Evolutionary conservation across 2,797 vertebrate genomes (phyloP).

Genomic region (Dromococcyx pavoninus): DNA sequence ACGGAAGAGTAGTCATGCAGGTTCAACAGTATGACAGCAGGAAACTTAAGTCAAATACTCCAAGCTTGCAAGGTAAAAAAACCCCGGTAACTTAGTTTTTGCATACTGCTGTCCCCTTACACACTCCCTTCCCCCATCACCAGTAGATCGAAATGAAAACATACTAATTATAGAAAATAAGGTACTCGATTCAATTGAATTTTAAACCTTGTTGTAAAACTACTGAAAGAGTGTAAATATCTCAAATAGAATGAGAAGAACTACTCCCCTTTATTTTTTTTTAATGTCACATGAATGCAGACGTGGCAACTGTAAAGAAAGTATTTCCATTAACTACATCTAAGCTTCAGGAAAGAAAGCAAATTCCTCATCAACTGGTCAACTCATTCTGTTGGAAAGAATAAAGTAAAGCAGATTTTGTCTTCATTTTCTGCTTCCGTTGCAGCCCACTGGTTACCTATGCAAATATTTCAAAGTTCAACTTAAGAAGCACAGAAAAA

Average conservation of each 20-base stretch:
- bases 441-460: conserved; percentile 1
- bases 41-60: neutral
- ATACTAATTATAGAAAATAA: neutral
- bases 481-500: neutral
- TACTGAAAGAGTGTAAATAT: neutral
- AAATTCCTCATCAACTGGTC: neutral
- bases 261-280: neutral
- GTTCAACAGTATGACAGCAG: neutral
- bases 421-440: neutral
- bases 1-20: neutral
- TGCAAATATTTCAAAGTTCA: neutral
- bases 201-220: neutral
- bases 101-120: too few relatives aligned
- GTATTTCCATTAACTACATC: neutral
- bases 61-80: neutral
- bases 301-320: conserved; percentile 35
- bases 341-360: neutral
- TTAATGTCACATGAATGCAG: neutral
- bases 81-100: neutral
- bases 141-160: neutral
- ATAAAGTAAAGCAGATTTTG: conserved; percentile 32
- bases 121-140: rapidly evolving
- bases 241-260: neutral
- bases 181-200: neutral
- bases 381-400: conserved; percentile 46